phyloP scores from a whole-genome alignment of 2,113 vertebrate species.

The Podarcis cretensis region DNA sequence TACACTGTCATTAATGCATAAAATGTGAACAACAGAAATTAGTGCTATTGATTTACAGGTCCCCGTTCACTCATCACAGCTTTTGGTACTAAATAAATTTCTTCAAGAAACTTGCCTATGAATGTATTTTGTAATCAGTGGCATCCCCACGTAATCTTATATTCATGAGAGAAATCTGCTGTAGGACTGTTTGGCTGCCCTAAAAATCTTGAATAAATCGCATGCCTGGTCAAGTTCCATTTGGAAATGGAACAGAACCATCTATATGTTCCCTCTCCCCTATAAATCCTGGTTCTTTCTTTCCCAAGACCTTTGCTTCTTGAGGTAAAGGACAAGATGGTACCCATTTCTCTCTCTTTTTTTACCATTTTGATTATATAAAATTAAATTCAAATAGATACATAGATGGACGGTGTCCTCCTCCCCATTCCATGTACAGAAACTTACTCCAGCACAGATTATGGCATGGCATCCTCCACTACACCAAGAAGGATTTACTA shows the following conservation, averaged over 20 bases:
- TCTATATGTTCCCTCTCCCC: neutral
- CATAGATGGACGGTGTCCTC: too few relatives aligned
- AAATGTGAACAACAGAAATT: slow-evolving; percentile 46
- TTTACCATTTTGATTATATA: too few relatives aligned
- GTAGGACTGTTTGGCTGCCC: neutral
- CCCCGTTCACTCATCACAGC: neutral
- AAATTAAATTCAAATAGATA: too few relatives aligned
- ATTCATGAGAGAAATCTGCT: neutral
- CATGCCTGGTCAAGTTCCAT: neutral
- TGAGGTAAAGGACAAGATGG: too few relatives aligned
- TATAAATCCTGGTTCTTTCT: neutral
- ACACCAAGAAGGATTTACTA: too few relatives aligned
- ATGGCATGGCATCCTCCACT: too few relatives aligned
- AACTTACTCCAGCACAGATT: too few relatives aligned
- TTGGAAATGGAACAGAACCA: neutral
- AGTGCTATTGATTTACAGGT: slow-evolving; percentile 1
- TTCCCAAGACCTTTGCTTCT: neutral
- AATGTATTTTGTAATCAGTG: neutral
- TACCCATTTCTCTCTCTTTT: too few relatives aligned
- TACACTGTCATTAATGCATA: slow-evolving; percentile 28
- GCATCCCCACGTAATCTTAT: neutral
- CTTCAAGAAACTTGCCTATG: neutral
- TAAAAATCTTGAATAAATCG: neutral
- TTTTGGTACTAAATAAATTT: slow-evolving; percentile 15
- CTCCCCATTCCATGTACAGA: too few relatives aligned